Conservation (phyloP, 2,797 vertebrate species). For the Eulemur coronatus region DNA sequence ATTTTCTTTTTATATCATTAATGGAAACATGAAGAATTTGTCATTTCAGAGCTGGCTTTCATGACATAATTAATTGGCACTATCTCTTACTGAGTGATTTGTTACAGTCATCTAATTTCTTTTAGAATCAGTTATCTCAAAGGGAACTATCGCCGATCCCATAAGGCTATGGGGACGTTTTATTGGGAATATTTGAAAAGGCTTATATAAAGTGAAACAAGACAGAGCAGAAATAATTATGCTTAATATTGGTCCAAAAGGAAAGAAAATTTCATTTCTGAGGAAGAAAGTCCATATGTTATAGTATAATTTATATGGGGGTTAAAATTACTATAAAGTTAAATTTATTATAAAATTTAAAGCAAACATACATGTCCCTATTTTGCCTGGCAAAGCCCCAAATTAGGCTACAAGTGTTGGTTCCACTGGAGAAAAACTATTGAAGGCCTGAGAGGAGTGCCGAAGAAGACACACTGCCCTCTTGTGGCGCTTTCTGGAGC, state of each 20-base stretch:
- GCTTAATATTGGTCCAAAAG: background rate
- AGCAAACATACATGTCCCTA: background rate
- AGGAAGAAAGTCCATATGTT: background rate
- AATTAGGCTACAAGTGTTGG: background rate
- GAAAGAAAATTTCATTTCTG: background rate
- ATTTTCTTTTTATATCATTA: background rate
- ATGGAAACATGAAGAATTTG: background rate
- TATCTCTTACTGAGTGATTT: background rate
- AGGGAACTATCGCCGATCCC: background rate
- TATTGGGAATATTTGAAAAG: background rate
- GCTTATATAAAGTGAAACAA: background rate
- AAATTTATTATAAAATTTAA: background rate
- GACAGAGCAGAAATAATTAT: background rate
- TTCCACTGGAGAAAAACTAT: background rate
- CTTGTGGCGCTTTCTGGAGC: background rate
- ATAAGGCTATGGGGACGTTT: background rate
- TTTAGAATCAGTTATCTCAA: background rate
- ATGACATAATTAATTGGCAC: background rate
- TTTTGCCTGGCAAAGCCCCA: background rate
- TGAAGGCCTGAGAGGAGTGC: fast-evolving
- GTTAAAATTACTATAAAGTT: background rate
- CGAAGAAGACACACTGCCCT: background rate
- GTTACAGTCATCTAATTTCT: background rate
- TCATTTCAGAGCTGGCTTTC: background rate
- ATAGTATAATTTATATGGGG: background rate